Percentiles rank a stretch among this genome's conserved stretches.
Evolutionary conservation across 92 coral and sea anemone species (phyloP).

Genomic region (Nematostella vectensis): DNA sequence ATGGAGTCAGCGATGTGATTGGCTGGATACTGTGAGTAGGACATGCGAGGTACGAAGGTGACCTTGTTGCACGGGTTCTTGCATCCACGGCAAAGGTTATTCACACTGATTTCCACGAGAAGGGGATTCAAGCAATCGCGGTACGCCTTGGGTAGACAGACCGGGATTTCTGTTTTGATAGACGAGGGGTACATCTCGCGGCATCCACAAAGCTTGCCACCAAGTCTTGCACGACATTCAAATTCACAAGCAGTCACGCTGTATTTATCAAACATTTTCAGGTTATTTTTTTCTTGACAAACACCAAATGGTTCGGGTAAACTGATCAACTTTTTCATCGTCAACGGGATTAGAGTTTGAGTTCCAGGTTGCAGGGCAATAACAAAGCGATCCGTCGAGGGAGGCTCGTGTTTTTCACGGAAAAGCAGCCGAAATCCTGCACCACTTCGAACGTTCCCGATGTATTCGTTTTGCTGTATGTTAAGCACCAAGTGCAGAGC

Average conservation of each 20-base stretch:
- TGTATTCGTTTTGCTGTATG: conserved; percentile 11
- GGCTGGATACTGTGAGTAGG: conserved; percentile 10
- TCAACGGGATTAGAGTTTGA: conserved; percentile 5
- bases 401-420: conserved; percentile 18
- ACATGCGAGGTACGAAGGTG: conserved; percentile 3
- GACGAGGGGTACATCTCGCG: conserved; percentile 11
- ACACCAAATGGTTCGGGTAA: conserved; percentile 10
- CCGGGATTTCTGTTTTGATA: conserved; percentile 6
- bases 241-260: conserved; percentile 18
- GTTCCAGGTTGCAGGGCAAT: conserved; percentile 17
- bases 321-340: conserved; percentile 1
- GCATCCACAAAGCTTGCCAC: conserved; percentile 2
- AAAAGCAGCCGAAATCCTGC: conserved; percentile 18
- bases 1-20: conserved; percentile 14
- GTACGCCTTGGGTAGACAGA: conserved; percentile 6
- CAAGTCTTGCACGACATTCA: conserved; percentile 15
- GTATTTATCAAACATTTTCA: conserved; percentile 14
- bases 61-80: not conserved
- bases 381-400: conserved; percentile 11
- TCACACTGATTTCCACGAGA: not conserved
- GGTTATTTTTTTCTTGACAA: conserved; percentile 6
- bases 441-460: conserved; percentile 21
- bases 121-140: conserved; percentile 6
- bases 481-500: conserved; percentile 13
- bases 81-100: conserved; percentile 1